phyloP scores from a whole-genome alignment of 2,113 vertebrate genomes.

The Macrotis lagotis region DNA sequence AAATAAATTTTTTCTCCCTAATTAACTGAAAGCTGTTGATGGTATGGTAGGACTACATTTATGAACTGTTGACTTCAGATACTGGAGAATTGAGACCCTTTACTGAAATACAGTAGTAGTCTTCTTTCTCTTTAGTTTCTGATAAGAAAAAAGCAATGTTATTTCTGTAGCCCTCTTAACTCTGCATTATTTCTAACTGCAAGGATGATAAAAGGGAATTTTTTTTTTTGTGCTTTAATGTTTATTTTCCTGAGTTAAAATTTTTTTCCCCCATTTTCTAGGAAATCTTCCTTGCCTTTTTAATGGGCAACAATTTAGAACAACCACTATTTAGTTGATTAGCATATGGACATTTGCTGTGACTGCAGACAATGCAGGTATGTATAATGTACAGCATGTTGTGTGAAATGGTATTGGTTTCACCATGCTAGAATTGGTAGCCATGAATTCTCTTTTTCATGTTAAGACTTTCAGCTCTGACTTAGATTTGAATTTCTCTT shows the following conservation, averaged over 20 bases:
- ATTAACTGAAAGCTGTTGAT: too few relatives aligned
- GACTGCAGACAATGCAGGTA: too few relatives aligned
- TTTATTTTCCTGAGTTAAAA: constrained; percentile 32
- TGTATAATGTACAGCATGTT: too few relatives aligned
- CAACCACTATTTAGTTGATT: background rate
- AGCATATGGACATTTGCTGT: background rate
- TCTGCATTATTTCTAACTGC: constrained; percentile 1
- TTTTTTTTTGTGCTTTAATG: constrained; percentile 18
- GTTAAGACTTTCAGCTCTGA: background rate
- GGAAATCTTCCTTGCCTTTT: background rate
- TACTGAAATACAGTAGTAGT: constrained; percentile 10
- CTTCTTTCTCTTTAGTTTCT: background rate
- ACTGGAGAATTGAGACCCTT: background rate
- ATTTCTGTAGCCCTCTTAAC: background rate
- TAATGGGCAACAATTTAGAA: background rate
- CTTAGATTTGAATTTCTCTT: too few relatives aligned
- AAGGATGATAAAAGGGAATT: background rate
- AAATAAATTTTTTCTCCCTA: too few relatives aligned
- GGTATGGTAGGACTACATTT: too few relatives aligned
- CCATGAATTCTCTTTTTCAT: too few relatives aligned
- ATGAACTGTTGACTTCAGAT: too few relatives aligned
- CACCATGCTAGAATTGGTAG: too few relatives aligned
- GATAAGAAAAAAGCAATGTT: background rate
- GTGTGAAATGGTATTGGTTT: too few relatives aligned
- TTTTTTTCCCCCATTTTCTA: background rate